Percentiles rank a stretch among this genome's conserved stretches.
phyloP scores from a whole-genome alignment of 2,113 vertebrate genomes.

The Epinephelus fuscoguttatus region DNA sequence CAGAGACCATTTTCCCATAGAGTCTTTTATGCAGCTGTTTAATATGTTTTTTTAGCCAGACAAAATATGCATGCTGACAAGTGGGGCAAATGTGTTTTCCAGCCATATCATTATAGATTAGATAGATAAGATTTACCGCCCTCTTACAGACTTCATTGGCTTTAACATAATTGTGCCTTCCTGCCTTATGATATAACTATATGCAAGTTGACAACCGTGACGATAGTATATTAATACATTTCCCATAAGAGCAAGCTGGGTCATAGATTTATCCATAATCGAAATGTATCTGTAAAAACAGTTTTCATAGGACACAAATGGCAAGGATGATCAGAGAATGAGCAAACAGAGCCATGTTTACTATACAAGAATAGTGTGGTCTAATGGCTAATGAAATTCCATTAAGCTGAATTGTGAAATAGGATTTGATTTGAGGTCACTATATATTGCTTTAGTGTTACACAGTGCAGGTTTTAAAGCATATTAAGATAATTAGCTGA shows the following conservation, averaged over 20 bases:
- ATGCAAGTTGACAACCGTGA: slow-evolving; percentile 65
- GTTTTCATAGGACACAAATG: slow-evolving; percentile 38
- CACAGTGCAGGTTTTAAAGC: slow-evolving; percentile 21
- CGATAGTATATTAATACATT: slow-evolving; percentile 57
- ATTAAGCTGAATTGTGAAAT: slow-evolving; percentile 30
- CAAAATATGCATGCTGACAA: slow-evolving; percentile 51
- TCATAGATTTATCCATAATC: slow-evolving; percentile 65
- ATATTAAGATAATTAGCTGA: slow-evolving; percentile 44
- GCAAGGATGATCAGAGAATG: slow-evolving; percentile 22
- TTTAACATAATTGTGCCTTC: slow-evolving; percentile 66
- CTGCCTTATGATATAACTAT: slow-evolving; percentile 53
- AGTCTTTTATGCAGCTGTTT: slow-evolving; percentile 47
- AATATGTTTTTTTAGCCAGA: slow-evolving; percentile 13
- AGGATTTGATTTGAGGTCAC: slow-evolving; percentile 42
- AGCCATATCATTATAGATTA: slow-evolving; percentile 60
- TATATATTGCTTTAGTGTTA: slow-evolving; percentile 1
- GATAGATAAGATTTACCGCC: slow-evolving; percentile 64
- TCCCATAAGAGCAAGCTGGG: slow-evolving; percentile 56
- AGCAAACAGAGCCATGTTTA: slow-evolving; percentile 22
- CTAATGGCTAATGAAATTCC: slow-evolving; percentile 34
- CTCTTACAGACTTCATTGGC: slow-evolving; percentile 60
- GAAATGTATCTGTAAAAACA: slow-evolving; percentile 41
- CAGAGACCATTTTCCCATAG: slow-evolving; percentile 15
- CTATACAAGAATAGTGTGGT: slow-evolving; percentile 7
- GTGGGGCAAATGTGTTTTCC: slow-evolving; percentile 58